phyloP scores from a whole-genome alignment of 2,797 vertebrate species.

The Tapera naevia region DNA sequence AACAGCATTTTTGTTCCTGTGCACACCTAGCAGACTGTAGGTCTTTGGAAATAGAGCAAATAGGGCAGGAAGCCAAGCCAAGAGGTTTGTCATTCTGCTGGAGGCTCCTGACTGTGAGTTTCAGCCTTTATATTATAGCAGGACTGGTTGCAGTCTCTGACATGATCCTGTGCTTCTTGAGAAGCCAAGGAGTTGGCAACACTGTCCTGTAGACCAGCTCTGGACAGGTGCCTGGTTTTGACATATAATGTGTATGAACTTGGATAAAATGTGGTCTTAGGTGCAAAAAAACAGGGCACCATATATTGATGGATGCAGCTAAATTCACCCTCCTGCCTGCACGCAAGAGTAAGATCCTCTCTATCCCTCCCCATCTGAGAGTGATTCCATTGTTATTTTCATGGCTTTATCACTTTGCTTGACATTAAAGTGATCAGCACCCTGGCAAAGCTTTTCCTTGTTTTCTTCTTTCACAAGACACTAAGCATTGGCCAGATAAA shows the following conservation, averaged over 20 bases:
- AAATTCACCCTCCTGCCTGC: background rate
- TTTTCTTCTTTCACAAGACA: background rate
- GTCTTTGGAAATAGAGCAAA: background rate
- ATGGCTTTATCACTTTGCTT: background rate
- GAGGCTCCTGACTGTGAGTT: background rate
- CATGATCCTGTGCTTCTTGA: background rate
- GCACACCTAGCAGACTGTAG: background rate
- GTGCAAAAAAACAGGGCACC: background rate
- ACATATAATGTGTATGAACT: background rate
- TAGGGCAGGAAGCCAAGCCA: accelerated
- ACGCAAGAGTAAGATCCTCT: background rate
- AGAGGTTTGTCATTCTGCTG: background rate
- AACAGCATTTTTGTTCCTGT: background rate
- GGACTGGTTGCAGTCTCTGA: background rate
- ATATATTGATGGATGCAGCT: background rate
- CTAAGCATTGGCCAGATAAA: background rate
- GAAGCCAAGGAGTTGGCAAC: background rate
- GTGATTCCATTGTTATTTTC: background rate
- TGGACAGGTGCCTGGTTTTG: background rate
- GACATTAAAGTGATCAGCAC: background rate
- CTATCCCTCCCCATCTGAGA: background rate
- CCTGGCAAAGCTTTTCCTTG: background rate
- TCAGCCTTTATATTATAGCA: accelerated
- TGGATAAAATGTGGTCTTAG: background rate
- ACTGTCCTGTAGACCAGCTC: background rate